Conservation (phyloP, 1,140 invertebrate genomes). For the Brachionus sp. region DNA sequence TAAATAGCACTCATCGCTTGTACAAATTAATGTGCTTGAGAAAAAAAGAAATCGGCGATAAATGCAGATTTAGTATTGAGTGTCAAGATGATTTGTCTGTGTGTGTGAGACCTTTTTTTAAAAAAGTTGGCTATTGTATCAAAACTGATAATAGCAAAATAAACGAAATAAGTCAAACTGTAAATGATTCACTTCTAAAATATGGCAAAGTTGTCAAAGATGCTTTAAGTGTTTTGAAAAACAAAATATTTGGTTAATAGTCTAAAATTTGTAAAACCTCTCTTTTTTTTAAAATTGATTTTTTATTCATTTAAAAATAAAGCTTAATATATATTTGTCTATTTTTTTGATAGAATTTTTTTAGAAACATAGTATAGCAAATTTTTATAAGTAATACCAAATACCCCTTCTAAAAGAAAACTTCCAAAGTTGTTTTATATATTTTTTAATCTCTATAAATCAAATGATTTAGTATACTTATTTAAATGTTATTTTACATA, state of each 20-base stretch:
- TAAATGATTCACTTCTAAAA: constrained; percentile 30
- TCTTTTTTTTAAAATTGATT: too few species aligned
- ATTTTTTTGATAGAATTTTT: too few species aligned
- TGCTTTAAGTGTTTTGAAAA: neutral
- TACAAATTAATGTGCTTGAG: constrained; percentile 33
- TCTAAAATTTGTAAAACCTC: neutral
- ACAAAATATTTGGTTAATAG: constrained; percentile 6
- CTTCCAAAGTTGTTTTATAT: too few species aligned
- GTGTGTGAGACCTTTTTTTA: constrained; percentile 40
- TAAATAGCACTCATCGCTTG: neutral
- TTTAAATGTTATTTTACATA: too few species aligned
- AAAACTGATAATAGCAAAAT: neutral
- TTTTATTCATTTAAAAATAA: too few species aligned
- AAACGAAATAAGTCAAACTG: constrained; percentile 15
- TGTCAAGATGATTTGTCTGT: neutral
- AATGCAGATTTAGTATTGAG: constrained; percentile 33
- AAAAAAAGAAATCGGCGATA: neutral
- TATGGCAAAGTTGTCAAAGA: constrained; percentile 18
- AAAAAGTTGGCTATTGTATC: constrained; percentile 26
- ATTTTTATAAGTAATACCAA: too few species aligned
- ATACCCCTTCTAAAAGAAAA: too few species aligned
- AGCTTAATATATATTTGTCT: too few species aligned
- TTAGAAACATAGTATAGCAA: too few species aligned
- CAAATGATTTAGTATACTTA: too few species aligned
- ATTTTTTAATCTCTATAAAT: too few species aligned